Conservation (phyloP, 2,113 vertebrate species). For the Crotalus viridis region DNA sequence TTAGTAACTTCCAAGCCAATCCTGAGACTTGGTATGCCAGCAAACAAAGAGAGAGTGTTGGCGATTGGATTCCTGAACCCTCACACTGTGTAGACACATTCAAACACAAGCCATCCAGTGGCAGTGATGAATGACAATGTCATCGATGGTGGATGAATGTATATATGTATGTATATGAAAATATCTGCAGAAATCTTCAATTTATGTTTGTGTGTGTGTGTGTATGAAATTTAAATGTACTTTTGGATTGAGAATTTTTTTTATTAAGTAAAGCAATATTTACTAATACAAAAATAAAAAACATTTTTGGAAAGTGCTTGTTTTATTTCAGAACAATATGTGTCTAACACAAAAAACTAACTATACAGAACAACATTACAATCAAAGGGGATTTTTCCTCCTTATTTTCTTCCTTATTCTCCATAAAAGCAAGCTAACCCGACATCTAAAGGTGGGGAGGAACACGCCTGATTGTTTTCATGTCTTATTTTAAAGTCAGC, state of each 20-base stretch:
- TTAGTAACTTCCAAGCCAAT: not conserved
- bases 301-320: not conserved
- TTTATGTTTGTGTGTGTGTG: not conserved
- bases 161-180: not conserved
- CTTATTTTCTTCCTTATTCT: not conserved
- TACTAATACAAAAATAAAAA: not conserved
- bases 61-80: not conserved
- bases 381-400: not conserved
- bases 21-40: constrained; percentile 4
- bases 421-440: not conserved
- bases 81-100: not conserved
- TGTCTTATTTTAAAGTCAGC: not conserved
- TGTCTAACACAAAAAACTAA: not conserved
- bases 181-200: not conserved
- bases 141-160: not conserved
- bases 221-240: not conserved
- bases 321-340: not conserved
- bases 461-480: not conserved
- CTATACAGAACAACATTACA: not conserved
- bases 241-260: not conserved
- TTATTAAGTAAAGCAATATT: not conserved
- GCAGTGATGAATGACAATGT: not conserved
- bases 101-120: not conserved
- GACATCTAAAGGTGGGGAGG: not conserved
- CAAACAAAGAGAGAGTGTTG: not conserved